These are phyloP conservation scores for Decapterus maruadsi DNA, from an alignment of 2,797 vertebrate species.

Conservation along the genomic window DNA sequence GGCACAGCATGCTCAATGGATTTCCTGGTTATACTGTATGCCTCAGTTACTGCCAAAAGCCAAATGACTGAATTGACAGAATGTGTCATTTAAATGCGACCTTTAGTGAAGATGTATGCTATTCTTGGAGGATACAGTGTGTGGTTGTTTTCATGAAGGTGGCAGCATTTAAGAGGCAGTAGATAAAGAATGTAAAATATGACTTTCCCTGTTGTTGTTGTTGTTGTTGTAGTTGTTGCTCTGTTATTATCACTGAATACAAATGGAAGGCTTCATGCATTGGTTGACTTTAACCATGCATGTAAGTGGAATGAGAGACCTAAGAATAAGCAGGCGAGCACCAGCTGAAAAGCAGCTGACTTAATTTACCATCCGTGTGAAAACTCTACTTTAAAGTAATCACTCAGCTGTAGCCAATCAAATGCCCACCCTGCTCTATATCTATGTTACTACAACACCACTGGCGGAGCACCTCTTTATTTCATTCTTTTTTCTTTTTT, in stretches of 20 bases:
- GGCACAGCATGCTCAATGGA: constrained; percentile 70
- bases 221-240: constrained; percentile 1
- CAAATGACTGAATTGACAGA: constrained; percentile 58
- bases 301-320: constrained; percentile 13
- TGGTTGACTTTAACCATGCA: constrained; percentile 29
- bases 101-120: constrained; percentile 52
- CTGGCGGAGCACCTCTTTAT: not conserved
- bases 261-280: not conserved
- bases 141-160: constrained; percentile 19
- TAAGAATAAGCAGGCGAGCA: not conserved
- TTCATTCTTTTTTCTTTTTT: no score
- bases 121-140: constrained; percentile 18
- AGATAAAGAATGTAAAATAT: constrained; percentile 18
- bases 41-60: constrained; percentile 65
- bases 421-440: not conserved
- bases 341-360: constrained; percentile 10
- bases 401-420: not conserved
- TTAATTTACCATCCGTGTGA: constrained; percentile 5
- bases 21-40: constrained; percentile 68
- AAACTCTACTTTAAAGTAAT: constrained; percentile 3
- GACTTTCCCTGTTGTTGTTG: not conserved
- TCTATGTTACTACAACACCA: not conserved
- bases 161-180: constrained; percentile 8
- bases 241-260: not conserved
- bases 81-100: constrained; percentile 57